phyloP scores from a whole-genome alignment of 2,888 invertebrate genomes.

The Spilosoma lubricipeda region DNA sequence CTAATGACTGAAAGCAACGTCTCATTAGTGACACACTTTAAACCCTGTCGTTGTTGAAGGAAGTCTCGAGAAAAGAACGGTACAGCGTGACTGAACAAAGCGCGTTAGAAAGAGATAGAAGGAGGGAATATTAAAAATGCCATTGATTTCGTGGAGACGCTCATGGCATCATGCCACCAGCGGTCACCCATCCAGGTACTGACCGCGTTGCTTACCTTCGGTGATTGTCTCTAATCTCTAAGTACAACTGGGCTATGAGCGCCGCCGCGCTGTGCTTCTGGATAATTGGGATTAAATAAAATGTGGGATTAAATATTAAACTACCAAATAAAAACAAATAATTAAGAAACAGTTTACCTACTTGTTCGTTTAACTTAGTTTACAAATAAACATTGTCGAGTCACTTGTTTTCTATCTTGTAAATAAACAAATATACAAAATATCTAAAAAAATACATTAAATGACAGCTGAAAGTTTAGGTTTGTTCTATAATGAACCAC shows the following conservation, averaged over 20 bases:
- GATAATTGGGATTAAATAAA: no score
- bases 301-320: background rate
- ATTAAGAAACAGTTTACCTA: no score
- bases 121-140: background rate
- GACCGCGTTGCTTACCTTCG: no score
- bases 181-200: no score
- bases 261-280: no score
- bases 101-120: background rate
- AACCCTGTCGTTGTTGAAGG: constrained; percentile 16
- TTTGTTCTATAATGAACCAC: background rate
- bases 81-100: background rate
- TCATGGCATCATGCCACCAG: no score
- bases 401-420: background rate
- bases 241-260: no score
- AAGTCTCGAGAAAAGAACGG: constrained; percentile 1
- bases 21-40: constrained; percentile 54
- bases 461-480: background rate
- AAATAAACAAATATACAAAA: no score
- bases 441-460: background rate
- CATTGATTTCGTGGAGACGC: background rate
- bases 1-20: constrained; percentile 50
- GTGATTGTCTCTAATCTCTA: no score
- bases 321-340: background rate
- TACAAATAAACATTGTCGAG: no score
- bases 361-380: no score